Conservation (phyloP, 2,113 vertebrate genomes). For the Epinephelus lanceolatus region DNA sequence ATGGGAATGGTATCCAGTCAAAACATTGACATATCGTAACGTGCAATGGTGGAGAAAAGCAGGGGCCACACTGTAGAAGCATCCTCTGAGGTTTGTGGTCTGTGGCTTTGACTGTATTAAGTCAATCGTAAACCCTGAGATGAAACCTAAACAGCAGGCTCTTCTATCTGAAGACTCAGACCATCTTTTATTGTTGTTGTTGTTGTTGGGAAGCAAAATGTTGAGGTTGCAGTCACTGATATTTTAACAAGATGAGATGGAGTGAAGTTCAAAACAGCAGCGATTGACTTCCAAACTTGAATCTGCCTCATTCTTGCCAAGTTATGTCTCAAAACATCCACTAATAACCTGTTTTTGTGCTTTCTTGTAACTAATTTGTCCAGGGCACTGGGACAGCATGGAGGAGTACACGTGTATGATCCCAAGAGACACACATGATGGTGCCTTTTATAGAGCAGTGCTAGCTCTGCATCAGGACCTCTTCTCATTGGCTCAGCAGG, state of each 20-base stretch:
- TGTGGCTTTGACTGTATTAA: conserved; percentile 51
- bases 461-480: conserved; percentile 98
- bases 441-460: conserved; percentile 97
- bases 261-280: neutral
- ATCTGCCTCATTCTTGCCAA: neutral
- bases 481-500: conserved; percentile 98
- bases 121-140: conserved; percentile 37
- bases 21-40: conserved; percentile 65
- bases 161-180: conserved; percentile 12
- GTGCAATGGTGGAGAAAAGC: conserved; percentile 62
- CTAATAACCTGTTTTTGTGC: neutral
- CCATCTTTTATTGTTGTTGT: conserved; percentile 33
- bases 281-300: neutral
- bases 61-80: conserved; percentile 35
- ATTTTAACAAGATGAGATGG: conserved; percentile 1
- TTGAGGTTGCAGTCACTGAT: conserved; percentile 8
- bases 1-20: conserved; percentile 61
- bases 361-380: neutral
- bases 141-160: conserved; percentile 11
- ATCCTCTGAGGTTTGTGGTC: conserved; percentile 39
- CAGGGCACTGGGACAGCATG: conserved; percentile 99
- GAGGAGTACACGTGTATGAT: conserved; percentile 99
- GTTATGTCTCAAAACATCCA: neutral
- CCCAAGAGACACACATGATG: conserved; percentile 96
- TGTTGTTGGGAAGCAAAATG: conserved; percentile 23